Evolutionary conservation across 2,797 vertebrate genomes (phyloP), one percentile per base, ranked within the genome.

Genomic region (Microtus obscurus): DNA sequence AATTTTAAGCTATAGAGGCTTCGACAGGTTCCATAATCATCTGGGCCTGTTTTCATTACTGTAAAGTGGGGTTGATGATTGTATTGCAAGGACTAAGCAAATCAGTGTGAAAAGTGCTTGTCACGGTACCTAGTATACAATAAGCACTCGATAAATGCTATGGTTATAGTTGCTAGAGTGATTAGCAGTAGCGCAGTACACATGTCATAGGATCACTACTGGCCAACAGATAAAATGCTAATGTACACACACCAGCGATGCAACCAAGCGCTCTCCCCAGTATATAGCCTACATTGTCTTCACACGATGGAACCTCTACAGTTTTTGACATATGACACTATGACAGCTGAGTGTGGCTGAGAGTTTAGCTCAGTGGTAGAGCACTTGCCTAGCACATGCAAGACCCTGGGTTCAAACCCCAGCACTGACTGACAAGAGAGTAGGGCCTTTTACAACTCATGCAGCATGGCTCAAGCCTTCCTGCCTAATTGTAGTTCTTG

Each of bases 391-490:
- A 6, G 13, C 87, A 51, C 6, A 21, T 53, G 45, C 45, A 40
- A 51, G 61, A n/a, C 27, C n/a, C 61, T 53, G 43, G 74, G 61
- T 79, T 79, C 71, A 67, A 67, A 29, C n/a, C 45, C 43, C 27
- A 37, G 25, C 45, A 37, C 34, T 37, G 43, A 40, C 45, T 17
- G 1, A 25, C 11, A n/a, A 63, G 14, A 73, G 48, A 87, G 9
- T 4, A 9, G 37, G 4, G 5, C 43, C 61, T 79, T 31, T 16
- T 37, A n/a, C 27, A 59, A n/a, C 51, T 61, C 61, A 10, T 12
- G 0, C 10, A 27, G 5, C 23, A n/a, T 6, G 3, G 0, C 34
- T 9, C 21, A 34, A 11, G 23, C 2, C 1, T 11, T 69, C 34
- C 85, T 45, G n/a, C 10, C 65, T n/a, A 16, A 37, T 11, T 40